Evolutionary conservation across 2,113 vertebrate genomes (phyloP), one percentile per base, ranked within the genome.

Genomic region (Antechinus flavipes): DNA sequence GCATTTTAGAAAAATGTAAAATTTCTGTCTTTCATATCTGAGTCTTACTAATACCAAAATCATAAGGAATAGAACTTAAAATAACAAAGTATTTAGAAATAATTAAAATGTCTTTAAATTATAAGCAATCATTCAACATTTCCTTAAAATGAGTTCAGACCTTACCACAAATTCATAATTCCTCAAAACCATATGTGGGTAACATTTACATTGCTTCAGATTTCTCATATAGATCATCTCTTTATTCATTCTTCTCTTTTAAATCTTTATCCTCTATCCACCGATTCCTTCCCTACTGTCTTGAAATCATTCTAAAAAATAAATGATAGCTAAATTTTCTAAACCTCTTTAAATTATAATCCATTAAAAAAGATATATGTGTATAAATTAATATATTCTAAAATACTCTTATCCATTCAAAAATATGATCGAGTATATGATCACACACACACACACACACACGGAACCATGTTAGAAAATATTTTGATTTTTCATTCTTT

Each of bases 31-130:
- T 93, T 76, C 11, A 89, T 46, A 94, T 5, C 93, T 26, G 61
- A 92, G 61, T 12, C 12, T 90, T 49, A 47, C 95, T 96, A 96
- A 93, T 95, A 89, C 95, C 94, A 95, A 84, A 54, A 91, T 93
- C 46, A 91, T 27, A 94, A 90, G 46, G 89, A 90, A 30, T 46
- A 54, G 4, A 90, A 50, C 52, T 91, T 84, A 42, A 84, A 84
- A 23, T 22, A 84, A 84, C 68, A 42, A 84, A 84, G 68, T 22
- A 84, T 7, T 84, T 92, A 23, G 95, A 19, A 93, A 54, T 95
- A 84, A 96, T 93, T 95, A 95, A 95, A 47, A n/a, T 50, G 46
- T 90, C 54, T 50, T 89, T 49, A 93, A 47, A 27, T 90, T 52
- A 26, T 55, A 25, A 94, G 84, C 58, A 84, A 92, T 91, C 24